Conservation (phyloP, 2,113 vertebrate species). For the Bubo blakistoni region DNA sequence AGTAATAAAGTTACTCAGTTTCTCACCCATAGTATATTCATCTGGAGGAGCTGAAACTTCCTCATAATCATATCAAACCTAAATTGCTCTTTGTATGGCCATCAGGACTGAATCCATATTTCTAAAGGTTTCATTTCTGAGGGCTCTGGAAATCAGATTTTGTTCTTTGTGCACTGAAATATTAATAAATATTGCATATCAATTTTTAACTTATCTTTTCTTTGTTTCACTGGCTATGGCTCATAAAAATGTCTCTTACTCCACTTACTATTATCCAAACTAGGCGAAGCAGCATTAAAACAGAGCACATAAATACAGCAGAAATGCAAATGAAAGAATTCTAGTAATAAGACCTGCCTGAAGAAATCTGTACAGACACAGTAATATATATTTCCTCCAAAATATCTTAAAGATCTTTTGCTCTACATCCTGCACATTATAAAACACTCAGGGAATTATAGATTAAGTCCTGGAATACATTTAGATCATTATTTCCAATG, state of each 20-base stretch:
- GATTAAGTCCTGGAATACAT: not conserved
- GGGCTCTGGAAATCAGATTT: not conserved
- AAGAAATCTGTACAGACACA: not conserved
- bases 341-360: not conserved
- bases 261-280: not conserved
- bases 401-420: not conserved
- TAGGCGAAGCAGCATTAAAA: not conserved
- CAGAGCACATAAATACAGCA: not conserved
- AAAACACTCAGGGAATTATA: slow-evolving; percentile 20
- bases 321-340: slow-evolving; percentile 2
- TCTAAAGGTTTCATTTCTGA: not conserved
- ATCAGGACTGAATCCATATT: not conserved
- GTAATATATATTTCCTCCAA: not conserved
- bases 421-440: not conserved
- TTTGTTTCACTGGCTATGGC: not conserved
- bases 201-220: not conserved
- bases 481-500: slow-evolving; percentile 23
- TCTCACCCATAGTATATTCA: not conserved
- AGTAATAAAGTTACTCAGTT: not conserved
- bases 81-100: not conserved
- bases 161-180: not conserved
- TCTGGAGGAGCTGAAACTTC: not conserved
- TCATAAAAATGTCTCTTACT: not conserved
- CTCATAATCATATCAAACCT: not conserved
- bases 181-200: not conserved